Base-by-base conservation (phyloP, 2,113 vertebrate genomes). In the Hydrolagus affinis region DNA sequence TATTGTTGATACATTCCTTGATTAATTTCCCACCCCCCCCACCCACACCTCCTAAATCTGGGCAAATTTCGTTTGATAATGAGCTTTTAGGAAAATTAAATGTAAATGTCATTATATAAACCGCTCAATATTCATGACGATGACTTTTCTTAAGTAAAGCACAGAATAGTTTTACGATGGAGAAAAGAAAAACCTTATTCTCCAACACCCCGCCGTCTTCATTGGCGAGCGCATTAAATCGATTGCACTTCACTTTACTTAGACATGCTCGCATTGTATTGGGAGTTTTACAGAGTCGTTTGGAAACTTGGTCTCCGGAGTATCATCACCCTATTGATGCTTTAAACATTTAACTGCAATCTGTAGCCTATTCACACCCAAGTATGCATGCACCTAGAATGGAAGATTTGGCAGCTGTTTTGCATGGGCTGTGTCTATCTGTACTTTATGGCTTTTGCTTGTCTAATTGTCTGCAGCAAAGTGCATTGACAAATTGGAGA, bases 381-480 rank as follows among this genome's bases (percentile, higher is more conserved):
- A 88, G 91, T 87, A 89, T 88, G 87, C 86, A 86, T 87, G 86
- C 60, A 88, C 89, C 87, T 90, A 89, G 88, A 76, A 80, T 89
- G 83, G 87, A 87, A 86, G 89, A 88, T 88, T 89, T 91, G 88
- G 89, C 90, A 91, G 91, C 89, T 91, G 89, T 89, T 91, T 88
- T 88, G 86, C 87, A 87, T 87, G 88, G 88, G 85, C 89, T 90
- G 86, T 90, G 86, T 89, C 90, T 91, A 89, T 89, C 88, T 87
- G 88, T 88, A 88, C 87, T 88, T 89, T 88, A 85, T 89, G 86
- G 88, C 88, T 89, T 91, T 91, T 90, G 89, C 90, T 89, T 91
- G 89, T 91, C 91, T 91, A 90, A 91, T 92, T 91, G 91, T 89
- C 89, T 91, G 88, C 88, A 89, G 90, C 86, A 90, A 89, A 91